These are phyloP conservation scores for Hyperoplus immaculatus DNA, from an alignment of 2,797 vertebrate species.

Conservation along the genomic window DNA sequence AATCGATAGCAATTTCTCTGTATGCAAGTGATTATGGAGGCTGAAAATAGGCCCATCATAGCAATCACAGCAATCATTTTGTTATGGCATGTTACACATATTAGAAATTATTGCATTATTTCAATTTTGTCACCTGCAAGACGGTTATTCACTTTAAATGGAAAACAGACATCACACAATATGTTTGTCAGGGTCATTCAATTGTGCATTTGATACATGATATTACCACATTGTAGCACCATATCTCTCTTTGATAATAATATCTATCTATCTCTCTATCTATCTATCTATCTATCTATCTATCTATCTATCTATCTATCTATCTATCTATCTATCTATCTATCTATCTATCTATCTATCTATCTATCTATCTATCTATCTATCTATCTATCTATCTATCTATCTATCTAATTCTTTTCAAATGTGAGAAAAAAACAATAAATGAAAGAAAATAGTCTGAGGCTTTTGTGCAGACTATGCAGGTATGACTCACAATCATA, in stretches of 20 bases:
- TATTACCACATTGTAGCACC: conserved; percentile 26
- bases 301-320: no score
- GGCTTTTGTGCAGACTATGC: conserved; percentile 6
- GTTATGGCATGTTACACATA: conserved; percentile 22
- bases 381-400: no score
- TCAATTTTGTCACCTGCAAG: conserved; percentile 24
- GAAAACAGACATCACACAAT: conserved; percentile 49
- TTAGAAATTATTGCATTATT: conserved; percentile 33
- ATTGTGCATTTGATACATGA: conserved; percentile 24
- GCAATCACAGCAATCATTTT: conserved; percentile 24
- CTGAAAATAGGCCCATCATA: background rate
- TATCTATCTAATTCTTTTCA: no score
- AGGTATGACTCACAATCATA: conserved; percentile 44
- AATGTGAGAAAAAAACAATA: no score
- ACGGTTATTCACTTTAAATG: conserved; percentile 49
- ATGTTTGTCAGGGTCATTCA: conserved; percentile 11
- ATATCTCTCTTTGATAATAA: no score
- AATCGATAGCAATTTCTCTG: conserved; percentile 25
- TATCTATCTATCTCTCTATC: no score
- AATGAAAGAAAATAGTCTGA: background rate
- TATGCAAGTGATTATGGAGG: conserved; percentile 24
- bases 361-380: no score
- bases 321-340: no score
- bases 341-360: no score
- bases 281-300: no score